A percentile compares a stretch with the other conserved stretches of the same genome.
Evolutionary conservation across 2,113 vertebrate species (phyloP).

Genomic region (Chaetura pelagica): DNA sequence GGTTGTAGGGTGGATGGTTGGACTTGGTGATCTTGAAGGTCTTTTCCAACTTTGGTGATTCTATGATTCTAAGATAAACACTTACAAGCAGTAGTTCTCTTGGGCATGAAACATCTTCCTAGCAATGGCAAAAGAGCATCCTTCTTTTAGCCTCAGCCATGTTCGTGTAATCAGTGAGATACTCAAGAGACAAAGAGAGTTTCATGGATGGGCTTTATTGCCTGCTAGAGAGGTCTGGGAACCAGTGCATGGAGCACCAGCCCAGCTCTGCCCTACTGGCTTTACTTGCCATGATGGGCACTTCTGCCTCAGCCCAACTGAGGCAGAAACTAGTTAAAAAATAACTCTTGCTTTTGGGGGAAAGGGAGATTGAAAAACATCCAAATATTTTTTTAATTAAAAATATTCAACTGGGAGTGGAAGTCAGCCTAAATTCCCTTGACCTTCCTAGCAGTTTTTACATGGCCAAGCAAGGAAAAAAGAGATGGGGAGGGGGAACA

Average conservation of each 20-base stretch:
- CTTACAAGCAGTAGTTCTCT: background rate
- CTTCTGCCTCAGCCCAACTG: background rate
- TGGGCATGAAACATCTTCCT: rapidly evolving
- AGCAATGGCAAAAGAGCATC: background rate
- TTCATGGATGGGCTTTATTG: background rate
- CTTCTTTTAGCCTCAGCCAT: background rate
- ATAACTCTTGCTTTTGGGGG: background rate
- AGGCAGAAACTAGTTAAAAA: background rate
- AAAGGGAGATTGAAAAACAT: background rate
- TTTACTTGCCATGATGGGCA: background rate
- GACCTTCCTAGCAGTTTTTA: background rate
- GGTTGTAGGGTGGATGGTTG: too few relatives aligned
- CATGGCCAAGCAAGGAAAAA: background rate
- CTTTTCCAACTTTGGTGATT: too few relatives aligned
- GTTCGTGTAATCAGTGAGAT: background rate
- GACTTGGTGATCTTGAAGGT: too few relatives aligned
- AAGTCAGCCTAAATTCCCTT: background rate
- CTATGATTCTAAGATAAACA: too few relatives aligned
- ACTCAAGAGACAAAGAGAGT: background rate
- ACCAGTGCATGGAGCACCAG: background rate
- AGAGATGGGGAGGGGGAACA: rapidly evolving
- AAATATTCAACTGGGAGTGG: background rate
- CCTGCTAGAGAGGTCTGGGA: background rate
- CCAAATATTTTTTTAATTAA: background rate
- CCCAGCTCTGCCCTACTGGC: background rate